Conservation (phyloP, 2,797 vertebrate species). For the Nasua narica region DNA sequence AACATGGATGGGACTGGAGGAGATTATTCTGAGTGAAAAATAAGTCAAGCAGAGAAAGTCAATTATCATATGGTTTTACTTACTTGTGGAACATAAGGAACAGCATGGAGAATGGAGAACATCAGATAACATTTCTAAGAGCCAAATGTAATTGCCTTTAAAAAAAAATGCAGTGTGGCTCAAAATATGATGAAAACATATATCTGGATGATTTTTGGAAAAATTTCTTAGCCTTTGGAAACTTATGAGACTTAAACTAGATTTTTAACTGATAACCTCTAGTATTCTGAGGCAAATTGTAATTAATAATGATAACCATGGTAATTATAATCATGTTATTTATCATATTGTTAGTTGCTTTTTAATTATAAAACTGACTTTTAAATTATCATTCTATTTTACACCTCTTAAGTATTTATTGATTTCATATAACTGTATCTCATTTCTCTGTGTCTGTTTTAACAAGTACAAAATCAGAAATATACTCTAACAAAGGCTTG, state of each 20-base stretch:
- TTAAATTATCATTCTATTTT: background rate
- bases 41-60: too few species aligned
- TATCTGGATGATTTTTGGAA: background rate
- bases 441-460: background rate
- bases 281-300: background rate
- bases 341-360: background rate
- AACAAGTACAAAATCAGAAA: background rate
- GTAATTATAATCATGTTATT: background rate
- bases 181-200: background rate
- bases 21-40: too few species aligned
- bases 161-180: background rate
- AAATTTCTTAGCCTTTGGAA: background rate
- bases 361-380: background rate
- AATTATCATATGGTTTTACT: too few species aligned
- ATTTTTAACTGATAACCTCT: background rate
- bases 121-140: background rate
- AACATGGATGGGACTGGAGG: too few species aligned
- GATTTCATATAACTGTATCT: background rate
- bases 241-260: background rate
- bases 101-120: too few species aligned
- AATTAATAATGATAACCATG: background rate
- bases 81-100: too few species aligned
- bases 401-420: background rate
- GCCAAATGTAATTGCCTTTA: background rate
- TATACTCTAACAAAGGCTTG: background rate